These are phyloP conservation scores for Chaenodraco wilsoni DNA, from an alignment of 2,797 vertebrate species.

Conservation along the genomic window DNA sequence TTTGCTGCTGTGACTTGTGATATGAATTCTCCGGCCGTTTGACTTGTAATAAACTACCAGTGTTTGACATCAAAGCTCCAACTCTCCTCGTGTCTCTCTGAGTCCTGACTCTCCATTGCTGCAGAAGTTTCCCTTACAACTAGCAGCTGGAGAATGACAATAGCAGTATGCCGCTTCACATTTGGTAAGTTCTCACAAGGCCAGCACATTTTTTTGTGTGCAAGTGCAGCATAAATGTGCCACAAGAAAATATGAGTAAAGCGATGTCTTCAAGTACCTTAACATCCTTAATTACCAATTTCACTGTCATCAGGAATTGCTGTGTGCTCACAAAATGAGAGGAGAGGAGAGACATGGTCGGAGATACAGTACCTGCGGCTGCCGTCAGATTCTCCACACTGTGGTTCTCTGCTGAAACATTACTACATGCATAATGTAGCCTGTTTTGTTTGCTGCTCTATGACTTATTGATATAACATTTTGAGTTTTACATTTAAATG, in stretches of 20 bases:
- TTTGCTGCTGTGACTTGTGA: no score
- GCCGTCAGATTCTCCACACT: constrained; percentile 26
- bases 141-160: constrained; percentile 40
- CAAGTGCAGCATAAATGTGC: constrained; percentile 56
- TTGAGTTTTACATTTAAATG: constrained; percentile 54
- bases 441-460: constrained; percentile 51
- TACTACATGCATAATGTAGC: constrained; percentile 52
- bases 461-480: constrained; percentile 56
- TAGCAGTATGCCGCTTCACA: constrained; percentile 26
- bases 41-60: no score
- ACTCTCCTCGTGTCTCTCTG: no score
- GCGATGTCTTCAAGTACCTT: constrained; percentile 30
- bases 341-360: constrained; percentile 15
- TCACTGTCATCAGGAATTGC: constrained; percentile 29
- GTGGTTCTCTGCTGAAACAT: constrained; percentile 27
- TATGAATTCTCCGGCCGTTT: no score
- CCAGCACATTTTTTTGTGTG: constrained; percentile 36
- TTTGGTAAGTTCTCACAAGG: constrained; percentile 41
- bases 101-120: no score
- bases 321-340: constrained; percentile 40
- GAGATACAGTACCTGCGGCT: constrained; percentile 8
- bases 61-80: no score
- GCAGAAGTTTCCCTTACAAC: no score
- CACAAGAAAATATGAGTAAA: constrained; percentile 33
- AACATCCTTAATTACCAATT: constrained; percentile 44